Percentiles rank a stretch among this genome's conserved stretches.
These are phyloP conservation scores for Nansenia antarctica DNA, from an alignment of 2,113 vertebrate genomes.

Conservation along the genomic window DNA sequence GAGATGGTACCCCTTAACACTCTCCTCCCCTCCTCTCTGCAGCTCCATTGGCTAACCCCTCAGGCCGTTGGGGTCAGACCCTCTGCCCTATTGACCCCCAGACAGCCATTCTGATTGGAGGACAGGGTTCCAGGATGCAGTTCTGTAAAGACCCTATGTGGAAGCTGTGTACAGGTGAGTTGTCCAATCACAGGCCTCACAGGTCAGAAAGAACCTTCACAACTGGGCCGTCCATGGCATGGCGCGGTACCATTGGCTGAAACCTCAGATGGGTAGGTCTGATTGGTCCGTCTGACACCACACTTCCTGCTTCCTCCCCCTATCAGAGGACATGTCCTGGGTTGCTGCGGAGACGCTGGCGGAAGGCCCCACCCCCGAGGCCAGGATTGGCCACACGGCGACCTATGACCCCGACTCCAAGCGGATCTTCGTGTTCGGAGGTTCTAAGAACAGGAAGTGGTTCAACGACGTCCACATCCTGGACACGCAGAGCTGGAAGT, in stretches of 20 bases:
- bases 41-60: slow-evolving; percentile 57
- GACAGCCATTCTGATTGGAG: slow-evolving; percentile 76
- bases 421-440: slow-evolving; percentile 77
- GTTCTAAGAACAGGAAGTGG: slow-evolving; percentile 79
- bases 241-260: too few relatives aligned
- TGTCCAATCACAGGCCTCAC: not conserved
- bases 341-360: slow-evolving; percentile 73
- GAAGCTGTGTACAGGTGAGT: slow-evolving; percentile 77
- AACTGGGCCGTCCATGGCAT: too few relatives aligned
- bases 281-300: not conserved
- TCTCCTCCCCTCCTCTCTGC: slow-evolving; percentile 3
- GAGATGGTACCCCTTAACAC: not conserved
- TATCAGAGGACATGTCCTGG: slow-evolving; percentile 76
- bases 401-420: slow-evolving; percentile 70
- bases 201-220: not conserved
- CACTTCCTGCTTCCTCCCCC: slow-evolving; percentile 2
- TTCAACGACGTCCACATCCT: slow-evolving; percentile 78
- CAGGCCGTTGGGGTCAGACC: slow-evolving; percentile 75
- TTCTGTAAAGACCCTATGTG: slow-evolving; percentile 79
- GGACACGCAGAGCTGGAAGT: slow-evolving; percentile 79
- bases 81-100: slow-evolving; percentile 74
- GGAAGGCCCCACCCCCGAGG: slow-evolving; percentile 74
- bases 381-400: slow-evolving; percentile 75
- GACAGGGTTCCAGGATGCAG: slow-evolving; percentile 75
- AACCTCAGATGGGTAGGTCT: not conserved